Conservation (phyloP, 1,140 invertebrate species). For the Tribolium castaneum region DNA sequence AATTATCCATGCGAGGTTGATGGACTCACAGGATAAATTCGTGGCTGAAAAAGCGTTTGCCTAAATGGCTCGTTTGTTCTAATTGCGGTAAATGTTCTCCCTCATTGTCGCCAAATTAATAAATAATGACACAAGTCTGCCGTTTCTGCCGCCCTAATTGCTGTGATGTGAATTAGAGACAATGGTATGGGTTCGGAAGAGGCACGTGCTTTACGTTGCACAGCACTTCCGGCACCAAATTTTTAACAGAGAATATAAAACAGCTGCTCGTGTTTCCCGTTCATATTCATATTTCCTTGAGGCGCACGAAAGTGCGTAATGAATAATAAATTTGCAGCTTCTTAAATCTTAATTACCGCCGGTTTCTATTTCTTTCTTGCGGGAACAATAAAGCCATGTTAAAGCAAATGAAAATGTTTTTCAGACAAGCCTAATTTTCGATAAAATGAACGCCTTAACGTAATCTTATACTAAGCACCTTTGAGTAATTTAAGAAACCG, state of each 20-base stretch:
- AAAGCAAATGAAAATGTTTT: neutral
- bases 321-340: neutral
- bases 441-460: neutral
- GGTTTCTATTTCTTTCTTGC: neutral
- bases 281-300: neutral
- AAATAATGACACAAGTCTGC: slow-evolving; percentile 16
- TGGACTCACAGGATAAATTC: neutral
- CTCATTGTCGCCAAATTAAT: slow-evolving; percentile 2
- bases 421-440: neutral
- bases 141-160: slow-evolving; percentile 9
- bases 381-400: neutral
- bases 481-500: too few relatives aligned
- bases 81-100: slow-evolving; percentile 15
- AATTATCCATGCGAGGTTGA: neutral
- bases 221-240: too few relatives aligned
- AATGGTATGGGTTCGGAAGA: neutral
- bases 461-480: too few relatives aligned
- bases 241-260: neutral
- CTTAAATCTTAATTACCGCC: neutral
- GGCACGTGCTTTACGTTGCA: neutral
- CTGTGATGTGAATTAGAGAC: slow-evolving; percentile 15
- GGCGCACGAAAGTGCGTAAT: neutral
- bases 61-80: neutral
- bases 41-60: neutral
- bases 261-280: neutral